Evolutionary conservation across 2,113 vertebrate genomes (phyloP), one percentile per base, ranked within the genome.

Genomic region (Vulpes ferrilata): DNA sequence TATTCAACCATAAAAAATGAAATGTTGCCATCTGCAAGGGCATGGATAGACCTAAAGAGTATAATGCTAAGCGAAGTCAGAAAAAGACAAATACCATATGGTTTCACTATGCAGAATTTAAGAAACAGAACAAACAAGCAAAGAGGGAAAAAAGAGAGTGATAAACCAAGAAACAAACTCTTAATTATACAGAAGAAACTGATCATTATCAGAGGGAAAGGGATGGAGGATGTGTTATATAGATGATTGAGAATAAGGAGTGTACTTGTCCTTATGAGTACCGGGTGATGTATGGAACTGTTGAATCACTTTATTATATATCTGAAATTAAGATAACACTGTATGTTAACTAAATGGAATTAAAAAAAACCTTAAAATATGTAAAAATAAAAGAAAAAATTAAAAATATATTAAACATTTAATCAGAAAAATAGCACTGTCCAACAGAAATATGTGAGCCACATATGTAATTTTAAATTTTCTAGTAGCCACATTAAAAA

Each of bases 401-500:
- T 15, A 16, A 76, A 74, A 43, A 74, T 48, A n/a, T 17, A 43
- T 65, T 67, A 67, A 17, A 76, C 38, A 76, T 48, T 23, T 13
- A 76, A 27, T 43, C 73, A 76, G 38, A 48, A 27, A 76, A 76
- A 60, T 4, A 92, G 25, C 27, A 96, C 0, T 89, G 12, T 23
- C 25, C 53, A 23, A 88, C 0, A 89, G 57, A 93, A 90, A 86
- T 51, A 81, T 51, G 67, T 73, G 30, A 94, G 8, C 16, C 27
- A 57, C 30, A 51, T 74, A 67, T 3, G 38, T 25, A 79, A 90
- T 81, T 89, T 88, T 51, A 80, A 86, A 43, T 48, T 90, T 84
- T 78, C 53, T 71, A 78, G 22, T 80, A 64, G 65, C 1, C 15
- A 97, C 12, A 79, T 67, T 90, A 59, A 84, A 91, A 96, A 57